These are phyloP conservation scores for Anolis apletophallus DNA, from an alignment of 2,797 vertebrate species.

Conservation along the genomic window DNA sequence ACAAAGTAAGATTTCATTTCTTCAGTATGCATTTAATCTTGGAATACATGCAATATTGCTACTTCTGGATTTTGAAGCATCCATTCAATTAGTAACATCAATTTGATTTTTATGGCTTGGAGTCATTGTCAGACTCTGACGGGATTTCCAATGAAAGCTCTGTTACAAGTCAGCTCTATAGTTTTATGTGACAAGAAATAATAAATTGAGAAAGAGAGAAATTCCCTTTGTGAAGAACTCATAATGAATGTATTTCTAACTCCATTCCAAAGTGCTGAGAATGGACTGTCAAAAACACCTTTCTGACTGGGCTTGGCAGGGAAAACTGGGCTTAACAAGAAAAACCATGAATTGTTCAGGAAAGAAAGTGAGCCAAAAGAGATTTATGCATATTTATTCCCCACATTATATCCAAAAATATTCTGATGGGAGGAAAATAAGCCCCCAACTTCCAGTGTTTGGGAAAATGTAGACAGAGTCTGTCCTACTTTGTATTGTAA, in stretches of 20 bases:
- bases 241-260: background rate
- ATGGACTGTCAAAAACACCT: background rate
- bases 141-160: constrained; percentile 5
- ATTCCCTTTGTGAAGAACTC: constrained; percentile 45
- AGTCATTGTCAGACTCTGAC: constrained; percentile 24
- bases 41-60: constrained; percentile 46
- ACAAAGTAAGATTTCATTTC: constrained; percentile 55
- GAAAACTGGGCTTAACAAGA: too few relatives aligned
- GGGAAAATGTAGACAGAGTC: background rate
- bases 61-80: constrained; percentile 51
- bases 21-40: constrained; percentile 44
- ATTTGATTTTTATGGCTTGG: constrained; percentile 63
- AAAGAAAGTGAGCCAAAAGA: background rate
- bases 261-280: constrained; percentile 19
- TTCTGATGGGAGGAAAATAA: background rate
- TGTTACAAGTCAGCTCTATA: constrained; percentile 27
- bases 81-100: constrained; percentile 62
- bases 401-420: background rate
- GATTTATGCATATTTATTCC: background rate
- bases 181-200: constrained; percentile 37
- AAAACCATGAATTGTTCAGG: background rate
- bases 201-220: constrained; percentile 22
- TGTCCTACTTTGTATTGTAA: background rate
- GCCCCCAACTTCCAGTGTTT: background rate
- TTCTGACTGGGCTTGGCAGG: background rate